Evolutionary conservation across 2,797 vertebrate species (phyloP).

Genomic region (Holocentrus rufus): DNA sequence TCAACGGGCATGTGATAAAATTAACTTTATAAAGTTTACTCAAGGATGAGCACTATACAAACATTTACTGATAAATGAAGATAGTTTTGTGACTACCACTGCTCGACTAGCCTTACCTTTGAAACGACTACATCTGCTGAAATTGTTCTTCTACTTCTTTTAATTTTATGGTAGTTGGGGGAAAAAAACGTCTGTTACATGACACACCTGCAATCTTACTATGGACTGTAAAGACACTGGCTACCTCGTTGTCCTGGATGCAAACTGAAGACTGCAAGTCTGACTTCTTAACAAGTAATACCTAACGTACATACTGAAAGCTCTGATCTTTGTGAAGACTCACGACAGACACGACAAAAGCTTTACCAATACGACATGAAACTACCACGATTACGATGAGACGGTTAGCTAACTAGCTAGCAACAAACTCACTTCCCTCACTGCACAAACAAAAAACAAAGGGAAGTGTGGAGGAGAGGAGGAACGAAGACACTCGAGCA

Average conservation of each 20-base stretch:
- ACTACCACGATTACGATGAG: fast-evolving
- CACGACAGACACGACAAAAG: fast-evolving
- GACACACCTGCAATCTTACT: conserved; percentile 33
- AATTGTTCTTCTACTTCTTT: not conserved
- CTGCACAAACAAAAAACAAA: conserved; percentile 37
- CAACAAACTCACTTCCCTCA: not conserved
- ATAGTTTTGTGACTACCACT: too few relatives aligned
- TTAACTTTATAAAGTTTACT: too few relatives aligned
- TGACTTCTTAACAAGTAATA: not conserved
- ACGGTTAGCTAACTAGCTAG: not conserved
- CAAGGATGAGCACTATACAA: too few relatives aligned
- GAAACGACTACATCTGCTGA: conserved; percentile 15
- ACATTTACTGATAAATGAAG: too few relatives aligned
- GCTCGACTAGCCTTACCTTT: conserved; percentile 27
- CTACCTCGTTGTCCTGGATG: conserved; percentile 52
- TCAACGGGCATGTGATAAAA: not conserved
- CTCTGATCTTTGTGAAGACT: fast-evolving
- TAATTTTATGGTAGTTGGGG: not conserved
- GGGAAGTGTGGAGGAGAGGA: conserved; percentile 10
- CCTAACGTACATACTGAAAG: too few relatives aligned
- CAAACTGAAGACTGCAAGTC: not conserved
- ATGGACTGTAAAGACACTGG: not conserved
- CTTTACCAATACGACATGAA: fast-evolving
- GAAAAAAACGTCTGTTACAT: not conserved
- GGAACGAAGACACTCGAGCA: fast-evolving